A percentile compares a stretch with the other conserved stretches of the same genome.
Conservation (phyloP, 2,113 vertebrate species). For the Oncorhynchus tshawytscha region DNA sequence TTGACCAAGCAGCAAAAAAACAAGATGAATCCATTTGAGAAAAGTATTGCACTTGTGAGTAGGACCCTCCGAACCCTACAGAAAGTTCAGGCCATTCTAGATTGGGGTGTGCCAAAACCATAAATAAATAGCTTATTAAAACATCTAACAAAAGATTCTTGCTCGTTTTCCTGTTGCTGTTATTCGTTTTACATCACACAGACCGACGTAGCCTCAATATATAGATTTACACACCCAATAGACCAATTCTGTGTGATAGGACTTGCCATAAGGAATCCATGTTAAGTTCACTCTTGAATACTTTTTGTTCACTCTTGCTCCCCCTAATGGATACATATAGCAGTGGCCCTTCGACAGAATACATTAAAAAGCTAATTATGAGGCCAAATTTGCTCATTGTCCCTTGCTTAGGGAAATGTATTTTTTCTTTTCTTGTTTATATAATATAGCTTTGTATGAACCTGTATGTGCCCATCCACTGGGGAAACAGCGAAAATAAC, state of each 20-base stretch:
- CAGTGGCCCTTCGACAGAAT: too few species aligned
- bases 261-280: not conserved
- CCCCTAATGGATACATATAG: constrained; percentile 21
- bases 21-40: not conserved
- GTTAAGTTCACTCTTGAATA: not conserved
- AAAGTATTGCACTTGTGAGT: constrained; percentile 48
- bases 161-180: not conserved
- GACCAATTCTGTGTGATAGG: not conserved
- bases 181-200: not conserved
- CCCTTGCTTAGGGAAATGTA: too few species aligned
- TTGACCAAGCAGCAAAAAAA: too few species aligned
- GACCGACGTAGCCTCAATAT: not conserved
- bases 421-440: too few species aligned
- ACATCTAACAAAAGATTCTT: not conserved
- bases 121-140: constrained; percentile 3
- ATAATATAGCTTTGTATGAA: too few species aligned
- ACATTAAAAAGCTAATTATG: too few species aligned
- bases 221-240: not conserved
- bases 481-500: too few species aligned
- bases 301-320: not conserved
- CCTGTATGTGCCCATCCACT: too few species aligned
- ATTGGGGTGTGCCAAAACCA: constrained; percentile 1
- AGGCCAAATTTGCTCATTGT: too few species aligned
- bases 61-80: constrained; percentile 27
- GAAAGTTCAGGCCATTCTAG: not conserved